Evolutionary conservation across 2,113 vertebrate genomes (phyloP).

Genomic region (Crypturellus undulatus): DNA sequence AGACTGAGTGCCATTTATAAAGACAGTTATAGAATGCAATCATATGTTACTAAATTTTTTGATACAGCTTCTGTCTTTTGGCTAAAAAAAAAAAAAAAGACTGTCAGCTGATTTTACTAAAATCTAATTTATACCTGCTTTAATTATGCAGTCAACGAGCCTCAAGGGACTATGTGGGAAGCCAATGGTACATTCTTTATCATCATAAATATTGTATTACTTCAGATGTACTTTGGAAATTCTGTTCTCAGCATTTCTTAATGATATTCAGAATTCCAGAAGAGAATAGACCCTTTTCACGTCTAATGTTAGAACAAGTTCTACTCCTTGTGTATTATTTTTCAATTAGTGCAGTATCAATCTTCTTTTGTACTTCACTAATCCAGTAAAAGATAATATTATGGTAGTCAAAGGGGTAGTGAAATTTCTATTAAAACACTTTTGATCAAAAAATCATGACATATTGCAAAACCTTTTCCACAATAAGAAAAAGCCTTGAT

Average conservation of each 20-base stretch:
- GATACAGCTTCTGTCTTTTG: background rate
- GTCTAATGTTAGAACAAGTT: background rate
- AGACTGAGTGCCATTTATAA: background rate
- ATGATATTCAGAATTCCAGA: slow-evolving; percentile 31
- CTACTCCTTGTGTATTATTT: background rate
- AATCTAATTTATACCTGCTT: slow-evolving; percentile 56
- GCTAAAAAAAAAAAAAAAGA: background rate
- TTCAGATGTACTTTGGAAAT: slow-evolving; percentile 57
- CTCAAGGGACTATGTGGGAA: slow-evolving; percentile 35
- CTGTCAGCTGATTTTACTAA: slow-evolving; percentile 9
- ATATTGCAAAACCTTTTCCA: background rate
- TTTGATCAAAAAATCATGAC: background rate
- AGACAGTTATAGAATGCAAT: background rate
- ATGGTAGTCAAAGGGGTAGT: background rate
- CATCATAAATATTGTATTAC: slow-evolving; percentile 63
- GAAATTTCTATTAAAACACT: background rate
- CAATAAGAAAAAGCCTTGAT: background rate
- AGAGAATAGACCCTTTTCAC: background rate
- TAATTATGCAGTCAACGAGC: slow-evolving; percentile 48
- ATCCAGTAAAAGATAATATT: background rate
- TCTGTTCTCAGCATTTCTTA: slow-evolving; percentile 55
- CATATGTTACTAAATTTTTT: background rate
- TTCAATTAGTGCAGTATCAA: slow-evolving; percentile 2
- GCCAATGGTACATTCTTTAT: slow-evolving; percentile 40
- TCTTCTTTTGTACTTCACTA: background rate